Evolutionary conservation across 2,797 vertebrate species (phyloP), one percentile per base, ranked within the genome.

Genomic region (Protosalanx chinensis): DNA sequence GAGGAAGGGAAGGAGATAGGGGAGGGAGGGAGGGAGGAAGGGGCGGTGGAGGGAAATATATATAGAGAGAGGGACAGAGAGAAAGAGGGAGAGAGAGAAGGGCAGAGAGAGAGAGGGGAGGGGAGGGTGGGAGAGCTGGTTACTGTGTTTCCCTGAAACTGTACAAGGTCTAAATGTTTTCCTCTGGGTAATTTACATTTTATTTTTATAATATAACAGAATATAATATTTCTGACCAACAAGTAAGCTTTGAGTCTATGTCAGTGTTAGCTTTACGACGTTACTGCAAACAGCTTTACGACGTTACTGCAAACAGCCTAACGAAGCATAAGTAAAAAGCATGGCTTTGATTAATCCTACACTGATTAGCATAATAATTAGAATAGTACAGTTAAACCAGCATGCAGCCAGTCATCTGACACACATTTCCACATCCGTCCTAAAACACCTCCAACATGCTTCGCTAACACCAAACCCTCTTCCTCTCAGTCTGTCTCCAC

Each of bases 271-370:
- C 72, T 66, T 30, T 41, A n/a, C 41, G 33, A 46, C 15, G n/a
- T 37, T 30, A 41, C 0, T 62, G 68, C 72, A 67, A 78, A 77
- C 30, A 12, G 32, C 73, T 66, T 30, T 41, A n/a, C 41, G 33
- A 46, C 15, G n/a, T 37, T 30, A 41, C 0, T 62, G 68, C 72
- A 67, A 78, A 77, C 30, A 12, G 32, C 73, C 72, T 72, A 71
- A 32, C 73, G 74, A 72, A 74, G 68, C 75, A 70, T 76, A 70
- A 74, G 78, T 71, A 32, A 79, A 72, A 87, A 76, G 81, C 78
- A n/a, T 73, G 81, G 86, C 84, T 86, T 88, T 85, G 79, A 82
- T 76, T 80, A 87, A 89, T 87, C 85, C 83, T 78, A 70, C 87
- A 84, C 61, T 72, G 70, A 82, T 80, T 76, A 82, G 78, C 77